Conservation (phyloP, 2,797 vertebrate species). For the Threskiornis aethiopicus region DNA sequence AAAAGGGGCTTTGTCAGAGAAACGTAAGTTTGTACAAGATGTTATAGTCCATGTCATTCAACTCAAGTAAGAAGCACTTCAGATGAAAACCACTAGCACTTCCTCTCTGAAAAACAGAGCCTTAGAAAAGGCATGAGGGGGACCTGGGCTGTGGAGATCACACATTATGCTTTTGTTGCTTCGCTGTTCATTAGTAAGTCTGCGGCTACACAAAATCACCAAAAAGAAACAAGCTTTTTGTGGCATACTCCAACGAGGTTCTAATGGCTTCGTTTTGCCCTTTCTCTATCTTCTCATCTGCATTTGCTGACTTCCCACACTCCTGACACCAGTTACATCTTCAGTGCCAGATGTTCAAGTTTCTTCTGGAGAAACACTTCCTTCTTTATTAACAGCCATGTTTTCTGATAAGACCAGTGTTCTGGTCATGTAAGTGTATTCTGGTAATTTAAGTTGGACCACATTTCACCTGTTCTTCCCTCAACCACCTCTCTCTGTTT, state of each 20-base stretch:
- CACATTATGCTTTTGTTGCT: neutral
- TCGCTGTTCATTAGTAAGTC: neutral
- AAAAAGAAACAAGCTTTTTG: neutral
- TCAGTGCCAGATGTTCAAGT: neutral
- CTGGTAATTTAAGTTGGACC: neutral
- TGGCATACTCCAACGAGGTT: neutral
- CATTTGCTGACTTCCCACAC: neutral
- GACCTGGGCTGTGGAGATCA: neutral
- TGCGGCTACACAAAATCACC: neutral
- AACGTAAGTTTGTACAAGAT: neutral
- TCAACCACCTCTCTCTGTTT: neutral
- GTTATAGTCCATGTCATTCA: neutral
- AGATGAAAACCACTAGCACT: neutral
- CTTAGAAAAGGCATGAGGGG: neutral
- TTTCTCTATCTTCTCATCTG: neutral
- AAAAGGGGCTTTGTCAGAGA: neutral
- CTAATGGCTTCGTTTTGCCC: neutral
- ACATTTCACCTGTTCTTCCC: neutral
- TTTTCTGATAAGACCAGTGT: neutral
- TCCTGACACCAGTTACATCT: neutral
- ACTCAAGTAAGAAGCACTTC: neutral
- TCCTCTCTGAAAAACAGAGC: neutral
- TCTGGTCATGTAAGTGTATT: neutral
- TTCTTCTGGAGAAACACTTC: neutral
- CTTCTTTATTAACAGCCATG: neutral